phyloP scores from a whole-genome alignment of 2,888 invertebrate genomes.

The Tryphoninae sp. region DNA sequence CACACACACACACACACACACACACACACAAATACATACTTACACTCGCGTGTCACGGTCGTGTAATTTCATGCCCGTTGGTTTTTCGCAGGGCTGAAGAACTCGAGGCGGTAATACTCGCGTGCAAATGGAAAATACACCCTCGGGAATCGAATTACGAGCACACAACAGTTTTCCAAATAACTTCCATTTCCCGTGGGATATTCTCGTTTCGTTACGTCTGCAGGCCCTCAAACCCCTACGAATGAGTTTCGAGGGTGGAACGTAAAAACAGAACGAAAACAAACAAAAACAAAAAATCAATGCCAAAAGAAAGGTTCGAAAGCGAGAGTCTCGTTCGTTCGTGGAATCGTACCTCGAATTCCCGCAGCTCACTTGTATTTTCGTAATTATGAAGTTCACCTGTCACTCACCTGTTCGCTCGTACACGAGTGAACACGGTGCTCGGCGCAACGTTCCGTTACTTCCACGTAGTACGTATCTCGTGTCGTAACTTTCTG shows the following conservation, averaged over 20 bases:
- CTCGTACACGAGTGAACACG: not conserved
- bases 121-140: conserved; percentile 14
- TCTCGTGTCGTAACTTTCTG: not conserved
- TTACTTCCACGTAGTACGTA: no score
- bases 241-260: conserved; percentile 6
- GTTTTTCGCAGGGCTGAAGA: conserved; percentile 24
- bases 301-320: not conserved
- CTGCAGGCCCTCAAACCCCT: not conserved
- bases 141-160: conserved; percentile 29
- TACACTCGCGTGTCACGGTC: not conserved
- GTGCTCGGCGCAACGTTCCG: no score
- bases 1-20: not conserved
- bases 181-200: conserved; percentile 39
- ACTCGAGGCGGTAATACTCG: conserved; percentile 3
- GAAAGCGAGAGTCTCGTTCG: not conserved
- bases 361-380: not conserved
- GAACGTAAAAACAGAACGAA: not conserved
- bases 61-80: conserved; percentile 6
- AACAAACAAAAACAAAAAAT: conserved; percentile 9
- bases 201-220: not conserved
- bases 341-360: not conserved
- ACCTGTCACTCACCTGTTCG: not conserved
- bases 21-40: not conserved
- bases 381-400: not conserved
- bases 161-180: conserved; percentile 33